These are phyloP conservation scores for Corythaixoides concolor DNA, from an alignment of 2,113 vertebrate species.

Conservation along the genomic window DNA sequence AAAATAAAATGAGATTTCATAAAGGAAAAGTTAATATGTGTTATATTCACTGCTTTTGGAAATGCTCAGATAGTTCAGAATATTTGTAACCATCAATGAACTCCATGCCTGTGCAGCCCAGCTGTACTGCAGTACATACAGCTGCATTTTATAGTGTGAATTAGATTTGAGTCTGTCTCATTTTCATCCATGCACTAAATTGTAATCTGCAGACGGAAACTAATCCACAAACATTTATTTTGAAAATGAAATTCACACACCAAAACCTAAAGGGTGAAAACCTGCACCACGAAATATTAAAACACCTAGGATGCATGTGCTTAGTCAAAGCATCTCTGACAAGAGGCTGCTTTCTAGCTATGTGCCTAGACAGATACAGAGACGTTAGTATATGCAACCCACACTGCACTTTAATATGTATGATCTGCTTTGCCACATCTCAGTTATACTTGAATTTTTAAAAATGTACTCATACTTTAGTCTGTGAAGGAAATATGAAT, in stretches of 20 bases:
- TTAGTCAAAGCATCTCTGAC: not conserved
- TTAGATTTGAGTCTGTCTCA: conserved; percentile 41
- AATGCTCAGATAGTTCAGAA: not conserved
- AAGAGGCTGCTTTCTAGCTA: not conserved
- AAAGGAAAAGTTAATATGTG: not conserved
- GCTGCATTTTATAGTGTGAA: conserved; percentile 34
- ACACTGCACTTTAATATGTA: not conserved
- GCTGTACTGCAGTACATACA: conserved; percentile 8
- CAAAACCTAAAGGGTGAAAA: not conserved
- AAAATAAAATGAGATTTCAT: not conserved
- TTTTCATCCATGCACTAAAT: conserved; percentile 49
- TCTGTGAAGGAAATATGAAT: not conserved
- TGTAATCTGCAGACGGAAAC: conserved; percentile 33
- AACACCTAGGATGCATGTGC: not conserved
- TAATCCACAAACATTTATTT: conserved; percentile 44
- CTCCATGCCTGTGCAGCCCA: not conserved
- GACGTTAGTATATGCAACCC: not conserved
- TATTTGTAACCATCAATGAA: not conserved
- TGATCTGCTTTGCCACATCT: not conserved
- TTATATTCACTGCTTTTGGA: not conserved
- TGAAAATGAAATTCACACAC: conserved; percentile 29
- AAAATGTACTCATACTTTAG: not conserved
- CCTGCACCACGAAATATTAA: not conserved
- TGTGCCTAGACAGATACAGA: not conserved
- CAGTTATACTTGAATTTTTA: conserved; percentile 15